Base-by-base conservation (phyloP, 2,797 vertebrate species). In the Sphenopsis melanotis region DNA sequence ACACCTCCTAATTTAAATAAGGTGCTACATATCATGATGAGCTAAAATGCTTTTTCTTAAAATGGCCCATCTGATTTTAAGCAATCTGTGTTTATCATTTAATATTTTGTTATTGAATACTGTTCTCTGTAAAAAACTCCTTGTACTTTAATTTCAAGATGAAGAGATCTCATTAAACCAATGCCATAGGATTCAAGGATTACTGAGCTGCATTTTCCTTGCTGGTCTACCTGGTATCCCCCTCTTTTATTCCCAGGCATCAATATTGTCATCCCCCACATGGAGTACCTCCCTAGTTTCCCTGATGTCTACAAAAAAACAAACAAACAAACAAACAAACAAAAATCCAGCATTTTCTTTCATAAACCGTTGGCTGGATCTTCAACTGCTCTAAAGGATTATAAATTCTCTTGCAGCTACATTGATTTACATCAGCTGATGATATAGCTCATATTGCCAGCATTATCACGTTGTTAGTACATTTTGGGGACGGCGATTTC, bases 1-100 rank as follows among this genome's bases (percentile, higher is more conserved):
- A 98, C 98, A 98, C 98, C 98, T 98, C 98, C 98, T 98, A 98
- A 98, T 98, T 98, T 98, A 98, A 98, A 98, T 98, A 98, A 98
- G 98, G 98, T 98, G 98, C 98, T 98, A 98, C 98, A 98, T 98
- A 98, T 98, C 98, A 98, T 98, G 98, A 98, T 98, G 98, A 98
- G 98, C 98, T 98, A 98, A 98, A 98, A 98, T 98, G 98, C 98
- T 98, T 98, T 96, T 98, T 98, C 98, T 98, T 98, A 98, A 98
- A 98, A 98, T 98, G 98, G 98, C 97, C 98, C 97, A 95, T 98
- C 98, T 98, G 98, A 98, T 98, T 98, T 98, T 97, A 97, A 97
- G 98, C 98, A 98, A 98, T 98, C 98, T 98, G 98, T 98, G 98
- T 98, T 98, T 98, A 98, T 98, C 98, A 98, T 98, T 98, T 98